These are phyloP conservation scores for Rhyzopertha dominica DNA, from an alignment of 1,140 invertebrate species.

Conservation along the genomic window DNA sequence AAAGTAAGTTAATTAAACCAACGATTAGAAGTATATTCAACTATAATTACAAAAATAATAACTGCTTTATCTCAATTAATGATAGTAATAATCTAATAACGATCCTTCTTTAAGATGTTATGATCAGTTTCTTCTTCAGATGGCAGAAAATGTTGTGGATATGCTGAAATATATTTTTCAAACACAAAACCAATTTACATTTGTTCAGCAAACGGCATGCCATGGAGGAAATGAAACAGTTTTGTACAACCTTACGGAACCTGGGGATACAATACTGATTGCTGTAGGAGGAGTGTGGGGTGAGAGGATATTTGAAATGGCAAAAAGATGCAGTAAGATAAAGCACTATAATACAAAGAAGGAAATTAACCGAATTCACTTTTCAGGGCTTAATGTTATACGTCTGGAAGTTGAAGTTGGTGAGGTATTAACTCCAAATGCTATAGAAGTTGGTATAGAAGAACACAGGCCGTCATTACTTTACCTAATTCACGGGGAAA, in stretches of 20 bases:
- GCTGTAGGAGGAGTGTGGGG: slow-evolving; percentile 74
- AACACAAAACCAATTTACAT: slow-evolving; percentile 68
- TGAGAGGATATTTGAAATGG: slow-evolving; percentile 65
- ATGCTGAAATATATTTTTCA: slow-evolving; percentile 78
- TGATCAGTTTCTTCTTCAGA: too few relatives aligned
- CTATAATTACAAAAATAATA: too few relatives aligned
- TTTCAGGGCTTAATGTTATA: too few relatives aligned
- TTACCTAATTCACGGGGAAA: slow-evolving; percentile 79
- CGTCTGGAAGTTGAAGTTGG: too few relatives aligned
- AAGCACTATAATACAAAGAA: too few relatives aligned
- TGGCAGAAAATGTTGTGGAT: slow-evolving; percentile 75
- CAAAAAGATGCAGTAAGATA: slow-evolving; percentile 53
- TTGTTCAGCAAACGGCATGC: slow-evolving; percentile 70
- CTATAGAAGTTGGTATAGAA: slow-evolving; percentile 55
- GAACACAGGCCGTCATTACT: slow-evolving; percentile 60
- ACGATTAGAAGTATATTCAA: too few relatives aligned
- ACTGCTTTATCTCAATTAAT: too few relatives aligned
- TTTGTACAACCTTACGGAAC: slow-evolving; percentile 68
- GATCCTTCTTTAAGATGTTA: too few relatives aligned
- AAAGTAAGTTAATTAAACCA: too few relatives aligned
- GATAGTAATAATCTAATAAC: too few relatives aligned
- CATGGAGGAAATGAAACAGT: slow-evolving; percentile 77
- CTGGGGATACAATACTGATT: slow-evolving; percentile 64
- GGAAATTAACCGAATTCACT: too few relatives aligned
- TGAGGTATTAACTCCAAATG: slow-evolving; percentile 50